phyloP scores from a whole-genome alignment of 2,797 vertebrate species.

The Ciconia nigra region DNA sequence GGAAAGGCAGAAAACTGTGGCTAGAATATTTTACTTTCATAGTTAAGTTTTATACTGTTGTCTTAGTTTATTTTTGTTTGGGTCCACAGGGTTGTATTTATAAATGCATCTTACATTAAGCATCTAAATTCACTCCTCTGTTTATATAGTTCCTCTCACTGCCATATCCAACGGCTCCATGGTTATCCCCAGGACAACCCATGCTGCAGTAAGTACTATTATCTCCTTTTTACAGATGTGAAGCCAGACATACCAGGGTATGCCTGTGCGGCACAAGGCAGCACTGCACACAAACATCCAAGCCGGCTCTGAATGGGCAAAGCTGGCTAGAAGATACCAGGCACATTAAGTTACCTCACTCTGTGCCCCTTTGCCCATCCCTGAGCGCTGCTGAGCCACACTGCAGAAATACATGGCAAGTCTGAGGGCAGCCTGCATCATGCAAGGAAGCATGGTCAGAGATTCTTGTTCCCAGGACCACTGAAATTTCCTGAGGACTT shows the following conservation, averaged over 20 bases:
- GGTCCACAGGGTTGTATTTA: neutral
- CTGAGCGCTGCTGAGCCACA: neutral
- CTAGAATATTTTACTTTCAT: neutral
- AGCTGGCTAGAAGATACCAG: neutral
- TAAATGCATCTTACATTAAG: neutral
- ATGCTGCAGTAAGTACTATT: neutral
- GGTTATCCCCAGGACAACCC: neutral
- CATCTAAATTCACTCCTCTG: neutral
- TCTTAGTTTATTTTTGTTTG: neutral
- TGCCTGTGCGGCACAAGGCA: fast-evolving
- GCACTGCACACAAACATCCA: neutral
- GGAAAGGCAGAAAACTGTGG: neutral
- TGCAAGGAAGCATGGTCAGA: neutral
- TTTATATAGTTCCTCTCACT: neutral
- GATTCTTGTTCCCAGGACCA: neutral
- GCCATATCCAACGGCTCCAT: fast-evolving
- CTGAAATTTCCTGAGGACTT: neutral
- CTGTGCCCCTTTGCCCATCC: neutral
- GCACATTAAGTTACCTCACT: neutral
- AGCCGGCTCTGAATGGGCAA: neutral
- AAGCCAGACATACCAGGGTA: neutral
- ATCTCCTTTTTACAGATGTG: neutral
- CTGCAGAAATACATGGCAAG: fast-evolving
- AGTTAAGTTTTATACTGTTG: neutral
- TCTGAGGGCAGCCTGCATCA: neutral